Base-by-base conservation (phyloP, 2,113 vertebrate genomes). In the Columba janthina region DNA sequence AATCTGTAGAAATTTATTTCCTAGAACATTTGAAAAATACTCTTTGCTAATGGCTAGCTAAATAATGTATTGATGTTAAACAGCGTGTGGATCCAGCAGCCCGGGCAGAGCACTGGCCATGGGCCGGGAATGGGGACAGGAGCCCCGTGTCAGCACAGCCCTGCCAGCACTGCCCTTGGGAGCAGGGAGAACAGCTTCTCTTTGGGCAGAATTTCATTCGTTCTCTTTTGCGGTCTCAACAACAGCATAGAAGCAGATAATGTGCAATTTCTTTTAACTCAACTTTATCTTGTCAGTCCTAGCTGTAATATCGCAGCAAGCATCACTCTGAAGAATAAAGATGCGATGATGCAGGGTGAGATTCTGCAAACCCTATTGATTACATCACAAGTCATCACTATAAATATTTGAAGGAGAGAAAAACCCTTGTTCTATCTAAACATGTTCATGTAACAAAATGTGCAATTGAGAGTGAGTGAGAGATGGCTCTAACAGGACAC, bases 261-360 rank as follows among this genome's bases (percentile, higher is more conserved):
- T 42, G 56, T 90, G 75, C 50, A 88, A 79, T 88, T 93, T 96
- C 90, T 93, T 95, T 94, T 94, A 94, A 88, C 75, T 94, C 56
- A 54, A 78, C 50, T 95, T 92, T 90, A 88, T 90, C 88, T 94
- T 86, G 79, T 93, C 90, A 94, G 67, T 58, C 75, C 56, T 46
- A 54, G 88, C 85, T 83, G 38, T 85, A 77, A 85, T 50, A 88
- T 14, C 70, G 79, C 71, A 82, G 56, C 75, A 94, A 93, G 80
- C 26, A 87, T 18, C 77, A 77, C 51, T 69, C 73, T 62, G 92
- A 91, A 88, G 83, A 94, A 83, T 65, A 92, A 79, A 93, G 67
- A 85, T 56, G 75, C 3, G 19, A 54, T 40, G 62, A 67, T 70
- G n/a, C 54, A 85, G 69, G 69, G 46, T 88, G 64, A 93, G 76